Evolutionary conservation across 35 echinoderm and acorn worm genomes (phyloP), one percentile per base, ranked within the genome.

Genomic region (Anneissia japonica): DNA sequence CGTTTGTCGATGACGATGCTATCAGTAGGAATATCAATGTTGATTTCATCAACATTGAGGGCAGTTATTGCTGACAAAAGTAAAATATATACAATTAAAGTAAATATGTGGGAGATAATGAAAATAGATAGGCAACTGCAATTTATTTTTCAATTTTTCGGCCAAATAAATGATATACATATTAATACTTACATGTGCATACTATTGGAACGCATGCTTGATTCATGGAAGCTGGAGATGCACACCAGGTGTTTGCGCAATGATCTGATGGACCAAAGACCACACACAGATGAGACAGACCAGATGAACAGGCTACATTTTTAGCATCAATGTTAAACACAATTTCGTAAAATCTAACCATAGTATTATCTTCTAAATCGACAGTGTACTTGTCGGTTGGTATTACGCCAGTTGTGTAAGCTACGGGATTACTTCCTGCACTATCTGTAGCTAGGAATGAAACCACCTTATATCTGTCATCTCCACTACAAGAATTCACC

Each of bases 41-140:
- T 72, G 30, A 84, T 35, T 34, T 10, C 21, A 34, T 84, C 73
- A 72, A 84, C 82, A 56, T 84, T 84, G 13, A 84, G 82, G 23
- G 51, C 82, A 46, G 38, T 72, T 35, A 72, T 72, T 31, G 82
- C 82, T 84, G 82, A 72, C 32, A 29, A 31, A 64, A 72, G 3
- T 12, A 35, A 14, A 84, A 37, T 64, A 43, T 43, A 43, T 43
- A 43, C 40, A 43, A 43, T 43, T 43, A n/a, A n/a, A n/a, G n/a
- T n/a, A n/a, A n/a, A n/a, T n/a, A n/a, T n/a, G n/a, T n/a, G n/a
- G n/a, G n/a, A n/a, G n/a, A n/a, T n/a, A n/a, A n/a, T n/a, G n/a
- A n/a, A n/a, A n/a, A n/a, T n/a, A n/a, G n/a, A n/a, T n/a, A n/a
- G n/a, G n/a, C n/a, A n/a, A n/a, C n/a, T n/a, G n/a, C n/a, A n/a